Evolutionary conservation across 64 coral and sea anemone genomes (phyloP).

Genomic region (Platygyra sinensis): DNA sequence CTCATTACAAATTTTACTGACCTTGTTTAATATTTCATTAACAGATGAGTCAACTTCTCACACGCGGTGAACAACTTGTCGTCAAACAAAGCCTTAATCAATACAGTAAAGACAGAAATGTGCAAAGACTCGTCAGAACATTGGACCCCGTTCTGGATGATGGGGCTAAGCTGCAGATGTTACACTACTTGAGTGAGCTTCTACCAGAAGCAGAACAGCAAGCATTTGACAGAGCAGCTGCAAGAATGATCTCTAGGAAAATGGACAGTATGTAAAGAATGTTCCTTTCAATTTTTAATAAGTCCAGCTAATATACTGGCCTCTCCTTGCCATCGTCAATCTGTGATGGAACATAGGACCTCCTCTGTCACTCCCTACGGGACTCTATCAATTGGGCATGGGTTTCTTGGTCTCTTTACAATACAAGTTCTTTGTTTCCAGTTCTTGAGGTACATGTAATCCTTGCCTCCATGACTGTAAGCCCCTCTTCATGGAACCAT

Average conservation of each 20-base stretch:
- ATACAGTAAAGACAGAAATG: slow-evolving; percentile 89
- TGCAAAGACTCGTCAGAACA: slow-evolving; percentile 63
- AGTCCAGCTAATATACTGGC: too few species aligned
- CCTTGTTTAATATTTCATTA: not conserved
- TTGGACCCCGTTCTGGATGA: slow-evolving; percentile 95
- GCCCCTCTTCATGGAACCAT: too few species aligned
- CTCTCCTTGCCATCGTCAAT: too few species aligned
- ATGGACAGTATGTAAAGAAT: slow-evolving; percentile 70
- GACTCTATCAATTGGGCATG: too few species aligned
- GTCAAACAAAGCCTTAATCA: slow-evolving; percentile 87
- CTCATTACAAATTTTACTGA: not conserved
- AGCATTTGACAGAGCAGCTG: slow-evolving; percentile 88
- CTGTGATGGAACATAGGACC: too few species aligned
- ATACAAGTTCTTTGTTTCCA: too few species aligned
- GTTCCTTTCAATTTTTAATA: not conserved
- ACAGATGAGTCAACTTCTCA: slow-evolving; percentile 94
- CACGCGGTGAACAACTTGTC: slow-evolving; percentile 88
- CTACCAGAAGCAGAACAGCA: slow-evolving; percentile 78
- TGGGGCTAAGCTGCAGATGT: slow-evolving; percentile 77
- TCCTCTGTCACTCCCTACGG: too few species aligned
- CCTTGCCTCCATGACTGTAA: too few species aligned
- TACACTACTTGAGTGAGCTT: slow-evolving; percentile 90
- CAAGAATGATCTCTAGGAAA: slow-evolving; percentile 81
- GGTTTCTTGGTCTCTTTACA: too few species aligned
- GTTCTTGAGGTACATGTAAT: too few species aligned